Conservation (phyloP, 2,797 vertebrate species). For the Cossypha caffra region DNA sequence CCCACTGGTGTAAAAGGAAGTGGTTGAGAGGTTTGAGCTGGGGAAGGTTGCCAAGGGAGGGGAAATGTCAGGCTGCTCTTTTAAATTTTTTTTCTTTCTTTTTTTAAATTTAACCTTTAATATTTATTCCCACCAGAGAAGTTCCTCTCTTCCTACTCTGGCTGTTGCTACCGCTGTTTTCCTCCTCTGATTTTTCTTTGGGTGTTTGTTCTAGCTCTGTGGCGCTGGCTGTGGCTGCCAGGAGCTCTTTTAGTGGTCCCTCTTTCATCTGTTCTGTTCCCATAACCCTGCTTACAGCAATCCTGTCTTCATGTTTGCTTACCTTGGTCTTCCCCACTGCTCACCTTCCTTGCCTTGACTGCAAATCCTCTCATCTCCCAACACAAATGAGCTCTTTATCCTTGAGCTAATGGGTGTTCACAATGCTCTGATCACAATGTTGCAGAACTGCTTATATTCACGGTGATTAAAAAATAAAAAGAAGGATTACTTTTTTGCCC, state of each 20-base stretch:
- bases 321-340: background rate
- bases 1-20: background rate
- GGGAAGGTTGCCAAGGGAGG: background rate
- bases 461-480: background rate
- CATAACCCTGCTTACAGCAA: background rate
- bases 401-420: background rate
- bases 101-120: background rate
- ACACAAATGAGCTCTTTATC: background rate
- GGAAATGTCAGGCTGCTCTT: background rate
- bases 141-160: background rate
- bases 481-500: background rate
- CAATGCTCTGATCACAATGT: background rate
- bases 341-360: background rate
- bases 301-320: background rate
- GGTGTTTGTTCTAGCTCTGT: background rate
- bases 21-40: background rate
- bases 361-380: background rate
- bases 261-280: background rate
- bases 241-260: background rate
- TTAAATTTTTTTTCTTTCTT: accelerated
- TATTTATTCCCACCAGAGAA: background rate
- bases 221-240: background rate
- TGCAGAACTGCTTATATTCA: constrained; percentile 3
- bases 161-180: background rate
- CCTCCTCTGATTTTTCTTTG: background rate